Evolutionary conservation across 2,797 vertebrate genomes (phyloP), one percentile per base, ranked within the genome.

Genomic region (Lepidocolaptes lacrymiger): DNA sequence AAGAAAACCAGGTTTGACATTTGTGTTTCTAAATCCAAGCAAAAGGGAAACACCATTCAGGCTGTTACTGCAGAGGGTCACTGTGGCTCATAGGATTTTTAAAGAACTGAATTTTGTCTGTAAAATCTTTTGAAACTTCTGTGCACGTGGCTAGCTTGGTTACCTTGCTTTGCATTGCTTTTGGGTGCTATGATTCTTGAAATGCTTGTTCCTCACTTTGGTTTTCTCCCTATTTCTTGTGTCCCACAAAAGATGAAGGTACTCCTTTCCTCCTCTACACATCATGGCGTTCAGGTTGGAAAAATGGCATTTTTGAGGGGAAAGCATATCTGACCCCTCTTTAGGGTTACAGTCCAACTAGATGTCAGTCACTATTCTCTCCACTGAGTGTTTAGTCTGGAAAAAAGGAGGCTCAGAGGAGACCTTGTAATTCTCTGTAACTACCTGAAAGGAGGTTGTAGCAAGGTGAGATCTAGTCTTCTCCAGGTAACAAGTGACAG

Each of bases 1-100:
- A 97, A 97, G 96, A 96, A 96, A 96, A 93, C 58, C 81, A 92
- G 92, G 90, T 84, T 72, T 88, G 95, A 97, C 82, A 69, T 94
- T 93, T 86, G 79, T 44, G 79, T 92, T 96, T 95, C 90, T 88
- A 97, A 95, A 96, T 26, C 15, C 41, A 46, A 39, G 69, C 36
- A 73, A 85, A 84, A 19, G 58, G 26, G 36, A 83, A 95, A 64
- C 51, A 91, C 36, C n/a, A 55, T 66, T 78, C 39, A 52, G 51
- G 41, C 41, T 64, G 32, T 91, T 90, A 84, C 71, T 92, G 48
- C 51, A 84, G 41, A 34, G 32, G 55, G 34, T 34, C 32, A 62
- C 24, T 41, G n/a, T 19, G 27, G 46, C 49, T 92, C 64, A n/a
- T 0, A 26, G 27, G 28, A 73, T 62, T 81, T 88, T 69, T 32